Evolutionary conservation across 2,113 vertebrate genomes (phyloP).

Genomic region (Phodopus roborovskii): DNA sequence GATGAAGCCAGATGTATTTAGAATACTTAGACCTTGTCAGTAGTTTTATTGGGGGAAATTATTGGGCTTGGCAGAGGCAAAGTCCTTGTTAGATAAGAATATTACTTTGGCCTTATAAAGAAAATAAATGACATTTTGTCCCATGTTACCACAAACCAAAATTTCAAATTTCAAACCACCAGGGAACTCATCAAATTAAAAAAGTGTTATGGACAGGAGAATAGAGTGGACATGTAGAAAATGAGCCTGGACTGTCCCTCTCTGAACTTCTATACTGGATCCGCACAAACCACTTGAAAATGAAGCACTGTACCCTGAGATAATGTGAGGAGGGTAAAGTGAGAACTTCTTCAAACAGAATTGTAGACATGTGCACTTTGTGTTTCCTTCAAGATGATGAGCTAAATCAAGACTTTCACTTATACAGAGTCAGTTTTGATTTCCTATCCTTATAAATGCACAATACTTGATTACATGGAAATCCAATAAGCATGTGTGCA

Average conservation of each 20-base stretch:
- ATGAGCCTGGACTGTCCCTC: background rate
- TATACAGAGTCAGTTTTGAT: background rate
- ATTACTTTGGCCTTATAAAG: conserved; percentile 29
- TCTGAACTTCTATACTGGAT: background rate
- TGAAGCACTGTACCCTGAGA: background rate
- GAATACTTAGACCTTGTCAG: background rate
- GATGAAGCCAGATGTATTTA: background rate
- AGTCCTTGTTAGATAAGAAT: background rate
- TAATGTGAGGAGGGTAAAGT: background rate
- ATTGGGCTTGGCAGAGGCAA: background rate
- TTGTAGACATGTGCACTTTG: background rate
- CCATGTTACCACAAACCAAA: background rate
- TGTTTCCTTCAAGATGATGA: background rate
- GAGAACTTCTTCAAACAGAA: background rate
- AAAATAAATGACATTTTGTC: background rate
- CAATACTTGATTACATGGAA: background rate
- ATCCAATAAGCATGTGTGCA: background rate
- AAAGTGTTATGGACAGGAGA: background rate
- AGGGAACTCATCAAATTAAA: background rate
- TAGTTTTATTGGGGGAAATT: conserved; percentile 30
- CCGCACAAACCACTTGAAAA: background rate
- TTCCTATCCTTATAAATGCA: background rate
- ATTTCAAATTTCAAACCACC: conserved; percentile 20
- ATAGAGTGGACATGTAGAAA: background rate
- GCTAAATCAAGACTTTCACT: conserved; percentile 1